Conservation (phyloP, 2,888 invertebrate genomes). For the Thecocarcelia acutangulata region DNA sequence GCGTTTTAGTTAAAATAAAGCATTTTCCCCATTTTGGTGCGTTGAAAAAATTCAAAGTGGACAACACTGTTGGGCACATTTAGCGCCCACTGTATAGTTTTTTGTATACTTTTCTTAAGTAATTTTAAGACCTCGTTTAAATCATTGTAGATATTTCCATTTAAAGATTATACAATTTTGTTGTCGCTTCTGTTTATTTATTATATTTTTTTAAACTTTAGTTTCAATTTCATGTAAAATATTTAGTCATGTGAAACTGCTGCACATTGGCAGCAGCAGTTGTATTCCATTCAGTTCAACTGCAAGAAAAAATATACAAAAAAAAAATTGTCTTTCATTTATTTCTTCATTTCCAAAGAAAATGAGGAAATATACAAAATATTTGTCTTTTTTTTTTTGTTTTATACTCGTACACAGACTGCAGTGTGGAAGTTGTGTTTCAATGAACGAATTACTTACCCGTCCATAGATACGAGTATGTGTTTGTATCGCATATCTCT, state of each 20-base stretch:
- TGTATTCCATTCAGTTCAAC: slow-evolving; percentile 30
- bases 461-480: neutral
- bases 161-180: slow-evolving; percentile 15
- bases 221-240: slow-evolving; percentile 46
- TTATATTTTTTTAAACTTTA: neutral
- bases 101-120: neutral
- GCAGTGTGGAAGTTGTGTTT: slow-evolving; percentile 19
- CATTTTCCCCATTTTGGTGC: no score
- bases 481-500: neutral
- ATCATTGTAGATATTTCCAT: neutral
- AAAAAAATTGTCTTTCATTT: slow-evolving; percentile 16
- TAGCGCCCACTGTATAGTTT: no score
- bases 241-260: slow-evolving; percentile 60
- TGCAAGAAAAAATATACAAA: slow-evolving; percentile 19
- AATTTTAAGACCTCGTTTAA: neutral
- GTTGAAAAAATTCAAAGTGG: no score
- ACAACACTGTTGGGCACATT: no score
- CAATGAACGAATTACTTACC: slow-evolving; percentile 24
- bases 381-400: no score
- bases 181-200: slow-evolving; percentile 21
- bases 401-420: no score
- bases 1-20: no score
- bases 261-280: slow-evolving; percentile 47
- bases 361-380: slow-evolving; percentile 50
- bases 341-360: slow-evolving; percentile 53